Conservation (phyloP, 2,888 invertebrate species). For the Rhorus exstirpatorius region DNA sequence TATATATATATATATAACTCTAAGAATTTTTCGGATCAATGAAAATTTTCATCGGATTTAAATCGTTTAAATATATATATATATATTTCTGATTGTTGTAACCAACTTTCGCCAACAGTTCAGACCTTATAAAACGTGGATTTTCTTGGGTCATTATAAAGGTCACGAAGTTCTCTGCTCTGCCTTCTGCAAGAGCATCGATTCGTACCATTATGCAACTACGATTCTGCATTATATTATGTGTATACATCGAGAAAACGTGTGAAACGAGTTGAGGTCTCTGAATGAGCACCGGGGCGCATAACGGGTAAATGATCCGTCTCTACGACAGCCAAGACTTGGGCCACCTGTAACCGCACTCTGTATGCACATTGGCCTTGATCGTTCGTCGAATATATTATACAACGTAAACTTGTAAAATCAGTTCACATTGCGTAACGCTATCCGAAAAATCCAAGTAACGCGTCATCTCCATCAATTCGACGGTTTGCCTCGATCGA, state of each 20-base stretch:
- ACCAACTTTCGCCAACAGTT: constrained; percentile 28
- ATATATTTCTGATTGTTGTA: too few species aligned
- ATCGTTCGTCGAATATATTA: constrained; percentile 28
- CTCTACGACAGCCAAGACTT: constrained; percentile 26
- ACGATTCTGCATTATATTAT: neutral
- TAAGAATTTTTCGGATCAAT: too few species aligned
- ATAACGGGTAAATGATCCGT: constrained; percentile 47
- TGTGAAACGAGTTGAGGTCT: neutral
- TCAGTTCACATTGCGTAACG: constrained; percentile 19
- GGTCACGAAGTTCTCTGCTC: constrained; percentile 57
- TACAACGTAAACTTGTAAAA: constrained; percentile 40
- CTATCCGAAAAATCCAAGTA: constrained; percentile 5
- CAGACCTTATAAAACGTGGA: constrained; percentile 19
- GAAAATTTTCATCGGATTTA: too few species aligned
- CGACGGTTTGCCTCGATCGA: constrained; percentile 1
- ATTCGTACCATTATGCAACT: constrained; percentile 48
- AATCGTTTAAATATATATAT: too few species aligned
- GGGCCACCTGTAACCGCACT: neutral
- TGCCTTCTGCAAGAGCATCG: constrained; percentile 39
- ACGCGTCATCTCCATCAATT: neutral
- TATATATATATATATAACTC: too few species aligned
- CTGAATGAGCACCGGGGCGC: constrained; percentile 18
- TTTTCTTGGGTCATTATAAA: constrained; percentile 41
- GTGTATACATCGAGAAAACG: constrained; percentile 10
- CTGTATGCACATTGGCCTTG: constrained; percentile 41